Base-by-base conservation (phyloP, 2,797 vertebrate genomes). In the Labeo calbasu region DNA sequence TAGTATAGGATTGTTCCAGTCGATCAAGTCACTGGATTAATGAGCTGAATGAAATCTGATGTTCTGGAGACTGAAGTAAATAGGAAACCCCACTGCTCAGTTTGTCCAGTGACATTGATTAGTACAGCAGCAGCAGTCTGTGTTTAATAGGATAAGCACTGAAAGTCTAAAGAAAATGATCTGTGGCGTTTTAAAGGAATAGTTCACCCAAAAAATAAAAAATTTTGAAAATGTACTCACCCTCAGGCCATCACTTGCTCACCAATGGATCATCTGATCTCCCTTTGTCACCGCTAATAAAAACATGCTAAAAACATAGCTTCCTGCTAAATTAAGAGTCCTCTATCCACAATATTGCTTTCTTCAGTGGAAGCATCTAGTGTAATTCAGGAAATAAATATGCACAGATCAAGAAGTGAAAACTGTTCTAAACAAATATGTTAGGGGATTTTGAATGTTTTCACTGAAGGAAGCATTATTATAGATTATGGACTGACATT, bases 51-150 rank as follows among this genome's bases (percentile, higher is more conserved):
- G 5, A 48, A 68, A 28, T 15, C 43, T 32, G 40, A n/a, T 69
- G 50, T 76, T 66, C 71, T 75, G 28, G 46, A 65, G 36, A 59
- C 13, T 3, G 73, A 70, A 32, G 68, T 14, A 19, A 10, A 9
- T 3, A 48, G 53, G 23, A 81, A 59, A 12, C 32, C 3, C n/a
- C 14, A 59, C 40, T 48, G 32, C 43, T 61, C 23, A 36, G 5
- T 65, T 75, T 75, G 81, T 82, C 70, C 70, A 40, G 70, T 75
- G 46, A 2, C 28, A 53, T 61, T 43, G 15, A 40, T 59, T 53
- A 15, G n/a, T 66, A 51, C 32, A 14, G 48, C 59, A 25, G 43
- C 28, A 25, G 71, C 71, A 53, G 81, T 73, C 25, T 82, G 55
- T 53, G 36, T 75, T 40, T 75, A 73, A 53, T 32, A 48, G 15